Base-by-base conservation (phyloP, 2,113 vertebrate species). In the Cyprinodon variegatus region DNA sequence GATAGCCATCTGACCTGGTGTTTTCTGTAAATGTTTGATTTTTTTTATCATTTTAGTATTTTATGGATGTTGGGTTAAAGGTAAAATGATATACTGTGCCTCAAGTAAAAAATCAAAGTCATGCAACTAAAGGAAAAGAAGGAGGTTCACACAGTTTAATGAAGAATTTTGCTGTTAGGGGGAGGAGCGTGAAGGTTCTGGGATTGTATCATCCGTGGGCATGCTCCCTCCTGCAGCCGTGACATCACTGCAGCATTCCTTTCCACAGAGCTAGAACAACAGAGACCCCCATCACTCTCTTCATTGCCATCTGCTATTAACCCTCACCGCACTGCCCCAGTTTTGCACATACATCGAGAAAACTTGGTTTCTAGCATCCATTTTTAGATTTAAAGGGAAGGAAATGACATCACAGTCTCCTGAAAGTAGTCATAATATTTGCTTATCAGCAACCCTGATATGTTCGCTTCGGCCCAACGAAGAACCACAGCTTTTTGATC, bases 211-310 rank as follows among this genome's bases (percentile, higher is more conserved):
- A 94, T 93, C 85, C 77, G 65, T 71, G 89, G 84, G 82, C 93
- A 93, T 91, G 92, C 90, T 90, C 93, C 82, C 88, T 93, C 91
- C 90, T 90, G 92, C 85, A 91, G 76, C 86, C 65, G 87, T 94
- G 93, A 94, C 93, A 91, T 94, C 92, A 94, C 90, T 77, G 72
- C 78, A 84, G 86, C 93, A 94, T 94, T 94, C 93, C 93, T 92
- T 92, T 93, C 81, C 86, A 82, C 79, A 86, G 86, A 89, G 84
- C 89, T 89, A 88, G 89, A 90, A 92, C 91, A 90, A 90, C 92
- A 90, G 78, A 91, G 88, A 90, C 83, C 90, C 90, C 86, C 84
- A 83, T 90, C 83, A 82, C 71, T 84, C 78, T 83, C 74, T 65
- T 77, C 85, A 72, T 80, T 61, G 61, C 83, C 70, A 79, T 77